Base-by-base conservation (phyloP, 2,113 vertebrate genomes). In the Apeltes quadracus region DNA sequence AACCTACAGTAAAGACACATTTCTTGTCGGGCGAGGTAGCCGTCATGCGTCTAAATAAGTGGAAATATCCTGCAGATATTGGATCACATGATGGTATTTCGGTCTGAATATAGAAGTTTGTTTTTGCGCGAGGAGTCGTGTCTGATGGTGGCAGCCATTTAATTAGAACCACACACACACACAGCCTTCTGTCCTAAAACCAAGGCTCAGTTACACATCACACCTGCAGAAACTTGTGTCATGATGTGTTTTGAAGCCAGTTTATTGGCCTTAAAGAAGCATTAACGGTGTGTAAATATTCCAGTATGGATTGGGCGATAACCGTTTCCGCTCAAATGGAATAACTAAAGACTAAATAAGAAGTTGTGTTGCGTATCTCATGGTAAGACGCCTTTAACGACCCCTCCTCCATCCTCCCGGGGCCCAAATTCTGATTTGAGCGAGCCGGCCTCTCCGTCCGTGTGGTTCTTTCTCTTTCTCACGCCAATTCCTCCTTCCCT, bases 401-500 rank as follows among this genome's bases (percentile, higher is more conserved):
- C 46, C 76, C 38, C 59, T 18, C 29, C 29, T 2, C 29, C 29
- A 1, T 5, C 29, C 5, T 67, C 57, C 74, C 32, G 51, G 77
- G 68, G 54, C 76, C 57, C 53, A 61, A 34, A 63, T 77, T 75
- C 54, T 38, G 56, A 58, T 81, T 55, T 75, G 51, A 62, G 48
- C 14, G 3, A 69, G 50, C 65, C 72, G 74, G 70, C 56, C 64
- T 61, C 68, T 51, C 53, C 82, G 83, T 82, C 75, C 55, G 46
- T 22, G 72, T 70, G 51, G 83, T 83, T 84, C 86, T 85, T 91
- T 85, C 71, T 81, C 69, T 84, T 76, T 79, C 67, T 79, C 69
- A 67, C 88, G 79, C 74, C 76, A 69, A 63, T 79, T 82, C 81
- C 85, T 84, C 44, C 65, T 79, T 50, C 79, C 75, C 82, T 77